Evolutionary conservation across 1,140 invertebrate species (phyloP).

Genomic region (Drosophila pruinosa): DNA sequence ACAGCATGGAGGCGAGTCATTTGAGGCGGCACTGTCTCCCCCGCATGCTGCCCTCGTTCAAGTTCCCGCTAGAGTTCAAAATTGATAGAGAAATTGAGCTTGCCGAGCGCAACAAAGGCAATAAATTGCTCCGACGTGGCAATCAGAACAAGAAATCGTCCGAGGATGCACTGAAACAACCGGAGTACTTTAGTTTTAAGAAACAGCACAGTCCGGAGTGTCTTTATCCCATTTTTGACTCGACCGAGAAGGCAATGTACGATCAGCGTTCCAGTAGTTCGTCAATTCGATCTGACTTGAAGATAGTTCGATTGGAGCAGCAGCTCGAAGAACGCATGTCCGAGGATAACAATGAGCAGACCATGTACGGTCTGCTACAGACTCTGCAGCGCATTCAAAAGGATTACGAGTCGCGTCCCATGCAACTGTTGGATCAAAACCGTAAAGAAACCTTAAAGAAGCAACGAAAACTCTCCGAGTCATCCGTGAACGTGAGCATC

Average conservation of each 20-base stretch:
- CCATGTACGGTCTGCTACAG: slow-evolving; percentile 13
- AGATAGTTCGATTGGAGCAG: too few relatives aligned
- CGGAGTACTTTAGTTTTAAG: slow-evolving; percentile 38
- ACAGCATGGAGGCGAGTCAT: neutral
- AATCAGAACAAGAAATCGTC: neutral
- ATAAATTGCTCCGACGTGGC: slow-evolving; percentile 3
- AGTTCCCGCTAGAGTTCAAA: slow-evolving; percentile 61
- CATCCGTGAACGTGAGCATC: too few relatives aligned
- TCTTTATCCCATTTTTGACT: slow-evolving; percentile 46
- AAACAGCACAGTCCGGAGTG: slow-evolving; percentile 62
- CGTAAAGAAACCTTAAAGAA: too few relatives aligned
- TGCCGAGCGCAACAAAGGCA: neutral
- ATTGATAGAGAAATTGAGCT: slow-evolving; percentile 17
- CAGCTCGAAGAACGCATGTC: too few relatives aligned
- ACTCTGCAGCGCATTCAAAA: slow-evolving; percentile 36
- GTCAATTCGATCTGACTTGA: too few relatives aligned
- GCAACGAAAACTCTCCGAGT: neutral
- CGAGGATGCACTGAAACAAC: neutral
- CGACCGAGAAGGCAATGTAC: neutral
- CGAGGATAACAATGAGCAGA: neutral
- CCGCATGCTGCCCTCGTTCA: slow-evolving; percentile 64
- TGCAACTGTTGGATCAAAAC: slow-evolving; percentile 10
- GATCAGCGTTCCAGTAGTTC: neutral
- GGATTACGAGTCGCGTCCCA: slow-evolving; percentile 11
- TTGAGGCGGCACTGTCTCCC: slow-evolving; percentile 48